These are phyloP conservation scores for Hyposoter didymator DNA, from an alignment of 2,888 invertebrate genomes.

Conservation along the genomic window DNA sequence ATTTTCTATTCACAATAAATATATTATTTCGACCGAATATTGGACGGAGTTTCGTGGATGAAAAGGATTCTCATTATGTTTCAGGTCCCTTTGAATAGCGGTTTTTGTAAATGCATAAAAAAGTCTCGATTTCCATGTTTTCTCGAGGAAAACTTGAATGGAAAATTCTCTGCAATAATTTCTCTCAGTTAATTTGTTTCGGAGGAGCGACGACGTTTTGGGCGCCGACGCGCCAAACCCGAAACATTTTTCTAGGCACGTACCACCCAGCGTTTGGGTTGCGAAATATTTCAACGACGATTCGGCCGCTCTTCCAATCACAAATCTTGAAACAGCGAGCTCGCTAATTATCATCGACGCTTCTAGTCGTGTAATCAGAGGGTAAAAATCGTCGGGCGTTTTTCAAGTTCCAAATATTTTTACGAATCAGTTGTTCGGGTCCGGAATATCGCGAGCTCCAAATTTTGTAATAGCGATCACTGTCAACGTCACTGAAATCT, in stretches of 20 bases:
- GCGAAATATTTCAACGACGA: neutral
- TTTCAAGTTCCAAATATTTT: slow-evolving; percentile 55
- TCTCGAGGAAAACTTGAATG: neutral
- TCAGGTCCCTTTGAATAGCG: neutral
- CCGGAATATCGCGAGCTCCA: slow-evolving; percentile 83
- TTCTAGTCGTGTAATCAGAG: slow-evolving; percentile 51
- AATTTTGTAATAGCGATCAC: slow-evolving; percentile 84
- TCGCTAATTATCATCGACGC: neutral
- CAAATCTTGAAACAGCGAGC: neutral
- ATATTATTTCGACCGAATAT: neutral
- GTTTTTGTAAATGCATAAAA: neutral
- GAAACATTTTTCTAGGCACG: too few species aligned
- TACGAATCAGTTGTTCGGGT: slow-evolving; percentile 72
- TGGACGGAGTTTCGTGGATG: neutral
- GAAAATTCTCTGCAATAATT: neutral
- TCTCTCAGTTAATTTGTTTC: neutral
- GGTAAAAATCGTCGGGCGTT: slow-evolving; percentile 46
- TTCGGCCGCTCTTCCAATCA: neutral
- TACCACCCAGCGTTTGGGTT: too few species aligned
- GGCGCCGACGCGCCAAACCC: too few species aligned
- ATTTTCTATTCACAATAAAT: too few species aligned
- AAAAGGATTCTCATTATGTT: neutral
- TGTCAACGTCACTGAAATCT: slow-evolving; percentile 79
- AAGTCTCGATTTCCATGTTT: neutral
- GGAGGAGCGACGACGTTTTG: too few species aligned